Conservation (phyloP, 2,888 invertebrate species). For the Leptogaster cylindrica region DNA sequence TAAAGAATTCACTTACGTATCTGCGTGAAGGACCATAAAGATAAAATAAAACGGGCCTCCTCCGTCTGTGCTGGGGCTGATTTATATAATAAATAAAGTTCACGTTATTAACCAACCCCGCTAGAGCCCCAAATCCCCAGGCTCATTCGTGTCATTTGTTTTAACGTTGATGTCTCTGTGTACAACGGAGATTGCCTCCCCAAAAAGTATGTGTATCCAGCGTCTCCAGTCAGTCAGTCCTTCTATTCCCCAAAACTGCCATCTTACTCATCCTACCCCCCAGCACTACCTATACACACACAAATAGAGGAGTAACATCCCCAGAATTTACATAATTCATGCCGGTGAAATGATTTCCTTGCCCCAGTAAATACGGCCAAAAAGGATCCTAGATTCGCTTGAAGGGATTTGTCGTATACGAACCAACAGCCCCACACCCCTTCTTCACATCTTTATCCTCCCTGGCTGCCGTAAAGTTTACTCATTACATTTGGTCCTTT, state of each 20-base stretch:
- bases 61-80: constrained; percentile 30
- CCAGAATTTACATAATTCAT: constrained; percentile 35
- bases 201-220: neutral
- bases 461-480: constrained; percentile 10
- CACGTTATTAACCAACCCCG: constrained; percentile 44
- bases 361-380: neutral
- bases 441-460: neutral
- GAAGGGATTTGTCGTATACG: neutral
- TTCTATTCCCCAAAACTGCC: constrained; percentile 10
- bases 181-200: neutral
- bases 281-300: too few relatives aligned
- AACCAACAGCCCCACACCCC: too few relatives aligned
- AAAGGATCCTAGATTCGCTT: neutral
- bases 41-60: constrained; percentile 45
- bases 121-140: constrained; percentile 23
- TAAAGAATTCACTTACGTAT: constrained; percentile 38
- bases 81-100: constrained; percentile 47
- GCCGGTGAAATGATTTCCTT: constrained; percentile 21
- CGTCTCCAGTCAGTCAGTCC: neutral
- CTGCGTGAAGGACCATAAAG: constrained; percentile 44
- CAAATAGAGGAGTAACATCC: neutral
- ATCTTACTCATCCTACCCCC: too few relatives aligned
- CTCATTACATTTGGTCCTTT: constrained; percentile 18
- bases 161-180: constrained; percentile 38
- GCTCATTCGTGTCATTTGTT: constrained; percentile 28